Evolutionary conservation across 1,140 invertebrate species (phyloP), one percentile per base, ranked within the genome.

Genomic region (Heliconius congener): DNA sequence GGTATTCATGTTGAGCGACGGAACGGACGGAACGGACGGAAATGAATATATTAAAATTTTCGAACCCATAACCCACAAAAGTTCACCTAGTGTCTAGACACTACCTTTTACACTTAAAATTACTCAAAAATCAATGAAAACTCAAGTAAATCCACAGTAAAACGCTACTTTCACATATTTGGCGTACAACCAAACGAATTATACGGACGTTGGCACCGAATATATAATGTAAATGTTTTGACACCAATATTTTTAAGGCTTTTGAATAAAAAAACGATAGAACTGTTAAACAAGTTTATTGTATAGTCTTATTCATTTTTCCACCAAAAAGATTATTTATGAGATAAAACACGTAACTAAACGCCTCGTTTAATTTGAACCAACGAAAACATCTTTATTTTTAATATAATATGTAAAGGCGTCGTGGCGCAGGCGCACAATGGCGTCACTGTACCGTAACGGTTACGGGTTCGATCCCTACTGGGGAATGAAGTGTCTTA

Each of bases 201-300:
- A 66, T 66, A 66, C 60, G 60, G 60, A 23, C 60, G 60, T 66
- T 66, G 60, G 60, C 60, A 66, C 27, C 60, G 60, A 66, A 66
- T 66, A 30, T 23, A 30, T 66, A 66, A 66, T 66, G 9, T 16
- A 30, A 16, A 66, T 30, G 60, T 66, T 27, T 66, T 30, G 60
- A 66, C 60, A 66, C 60, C 23, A 27, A 66, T 66, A 27, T 66
- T 3, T 27, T 27, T 66, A 66, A 27, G 23, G 23, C 27, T 27
- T 66, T 66, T 66, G 60, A 66, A 66, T 66, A 13, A 66, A 66
- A 66, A 66, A 57, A 52, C 50, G 18, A 16, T 30, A 13, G n/a
- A 66, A 66, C 27, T 27, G 60, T 66, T 23, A 57, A 57, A 66
- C 60, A 8, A 11, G 60, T 66, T 30, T 66, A n/a, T 0, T 55